Evolutionary conservation across 2,797 vertebrate genomes (phyloP), one percentile per base, ranked within the genome.

Genomic region (Pitangus sulphuratus): DNA sequence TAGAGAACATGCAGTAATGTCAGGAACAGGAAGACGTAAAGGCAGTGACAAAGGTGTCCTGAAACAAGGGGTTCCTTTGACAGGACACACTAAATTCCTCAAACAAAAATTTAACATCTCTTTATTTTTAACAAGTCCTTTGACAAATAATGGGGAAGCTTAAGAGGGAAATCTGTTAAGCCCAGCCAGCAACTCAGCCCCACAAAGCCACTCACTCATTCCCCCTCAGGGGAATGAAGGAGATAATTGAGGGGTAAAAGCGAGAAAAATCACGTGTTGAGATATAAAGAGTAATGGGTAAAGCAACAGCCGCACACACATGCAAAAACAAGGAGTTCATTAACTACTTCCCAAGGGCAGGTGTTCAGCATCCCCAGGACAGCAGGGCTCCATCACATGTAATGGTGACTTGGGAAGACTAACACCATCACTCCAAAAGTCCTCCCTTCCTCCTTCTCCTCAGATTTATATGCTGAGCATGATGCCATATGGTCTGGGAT

Each of bases 61-160:
- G 87, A 91, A 97, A 87, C 30, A 69, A 92, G 30, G 39, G 14
- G 8, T 50, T 91, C 25, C 71, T 97, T 93, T 95, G 87, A 93
- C 96, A 93, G 65, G 81, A 93, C 51, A 91, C 92, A 79, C 84
- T 97, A 90, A 96, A 95, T 93, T 93, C 72, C 74, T 87, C 66
- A 89, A 93, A 65, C 47, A 76, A 89, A 93, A 88, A 26, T 39
- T 14, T 74, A 76, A 81, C 19, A 26, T 84, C 26, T 84, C 16
- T 40, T 84, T 94, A 58, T 87, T 97, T 97, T 95, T 95, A 97
- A 97, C 60, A 95, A 97, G 72, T 94, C 72, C 77, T 91, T 82
- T 89, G 88, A 93, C 93, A 89, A 94, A 90, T 81, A 95, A 87
- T 56, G 62, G n/a, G 42, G 61, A 68, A 89, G 31, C 69, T 89